These are phyloP conservation scores for Fabriciana adippe DNA, from an alignment of 2,888 invertebrate genomes.

Conservation along the genomic window DNA sequence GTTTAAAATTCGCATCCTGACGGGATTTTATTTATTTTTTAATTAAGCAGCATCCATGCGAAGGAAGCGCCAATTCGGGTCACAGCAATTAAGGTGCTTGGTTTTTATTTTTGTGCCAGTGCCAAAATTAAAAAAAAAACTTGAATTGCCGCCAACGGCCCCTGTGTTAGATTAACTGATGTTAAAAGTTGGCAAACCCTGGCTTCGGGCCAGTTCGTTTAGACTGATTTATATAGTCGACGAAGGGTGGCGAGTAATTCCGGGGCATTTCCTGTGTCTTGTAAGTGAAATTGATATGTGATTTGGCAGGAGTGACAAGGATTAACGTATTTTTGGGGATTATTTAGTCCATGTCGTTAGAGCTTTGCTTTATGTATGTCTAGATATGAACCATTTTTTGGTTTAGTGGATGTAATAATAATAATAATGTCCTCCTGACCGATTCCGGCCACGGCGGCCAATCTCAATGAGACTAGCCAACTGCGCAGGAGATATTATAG, in stretches of 20 bases:
- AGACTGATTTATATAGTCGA: slow-evolving; percentile 28
- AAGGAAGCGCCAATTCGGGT: slow-evolving; percentile 61
- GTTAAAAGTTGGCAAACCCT: slow-evolving; percentile 54
- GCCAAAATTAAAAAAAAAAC: slow-evolving; percentile 70
- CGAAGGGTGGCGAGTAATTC: slow-evolving; percentile 27
- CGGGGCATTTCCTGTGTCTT: slow-evolving; percentile 25
- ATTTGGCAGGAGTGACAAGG: neutral
- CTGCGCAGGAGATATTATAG: too few relatives aligned
- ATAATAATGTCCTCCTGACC: too few relatives aligned
- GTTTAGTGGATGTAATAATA: too few relatives aligned
- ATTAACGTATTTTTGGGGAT: neutral
- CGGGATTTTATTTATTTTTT: slow-evolving; percentile 49
- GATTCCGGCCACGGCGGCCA: too few relatives aligned
- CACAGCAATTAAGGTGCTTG: slow-evolving; percentile 69
- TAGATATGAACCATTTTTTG: too few relatives aligned
- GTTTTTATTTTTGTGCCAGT: slow-evolving; percentile 64
- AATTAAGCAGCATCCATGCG: slow-evolving; percentile 54
- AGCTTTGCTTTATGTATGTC: too few relatives aligned
- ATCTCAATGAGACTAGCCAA: too few relatives aligned
- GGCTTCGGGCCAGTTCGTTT: slow-evolving; percentile 27
- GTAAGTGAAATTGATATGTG: slow-evolving; percentile 25
- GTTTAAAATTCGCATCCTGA: slow-evolving; percentile 33
- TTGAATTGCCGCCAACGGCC: slow-evolving; percentile 66
- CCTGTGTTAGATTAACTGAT: slow-evolving; percentile 72
- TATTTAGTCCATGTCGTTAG: too few relatives aligned